phyloP scores from a whole-genome alignment of 2,797 vertebrate genomes.

The Lerista edwardsae region DNA sequence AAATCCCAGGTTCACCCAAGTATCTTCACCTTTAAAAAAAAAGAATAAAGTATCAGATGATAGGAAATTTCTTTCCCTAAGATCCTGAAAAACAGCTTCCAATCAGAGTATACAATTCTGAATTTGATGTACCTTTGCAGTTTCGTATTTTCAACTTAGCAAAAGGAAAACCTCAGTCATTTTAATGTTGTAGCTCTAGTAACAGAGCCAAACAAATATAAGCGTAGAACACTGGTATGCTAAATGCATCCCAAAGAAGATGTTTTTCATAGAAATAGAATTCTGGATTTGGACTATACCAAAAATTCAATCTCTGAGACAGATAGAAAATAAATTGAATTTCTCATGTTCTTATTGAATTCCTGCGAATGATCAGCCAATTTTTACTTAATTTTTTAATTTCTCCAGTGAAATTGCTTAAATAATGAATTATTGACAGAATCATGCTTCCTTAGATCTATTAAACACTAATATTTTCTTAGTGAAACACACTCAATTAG shows the following conservation, averaged over 20 bases:
- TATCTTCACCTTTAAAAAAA: too few relatives aligned
- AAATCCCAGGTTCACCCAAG: too few relatives aligned
- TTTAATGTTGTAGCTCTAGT: not conserved
- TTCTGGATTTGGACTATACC: not conserved
- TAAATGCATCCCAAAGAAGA: not conserved
- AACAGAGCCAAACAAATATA: conserved; percentile 1
- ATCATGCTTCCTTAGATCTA: not conserved
- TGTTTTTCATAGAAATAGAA: conserved; percentile 1
- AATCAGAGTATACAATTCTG: too few relatives aligned
- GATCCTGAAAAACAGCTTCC: too few relatives aligned
- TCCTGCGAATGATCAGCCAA: not conserved
- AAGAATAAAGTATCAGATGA: too few relatives aligned
- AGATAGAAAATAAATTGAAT: conserved; percentile 24
- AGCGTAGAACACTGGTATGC: conserved; percentile 7
- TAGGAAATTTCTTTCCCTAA: too few relatives aligned
- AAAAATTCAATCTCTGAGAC: not conserved
- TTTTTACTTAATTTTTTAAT: not conserved
- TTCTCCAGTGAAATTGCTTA: not conserved
- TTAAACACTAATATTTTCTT: not conserved
- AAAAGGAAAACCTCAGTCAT: not conserved
- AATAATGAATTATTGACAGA: not conserved
- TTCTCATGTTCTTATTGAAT: not conserved
- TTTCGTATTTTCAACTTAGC: not conserved
- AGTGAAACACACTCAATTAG: not conserved
- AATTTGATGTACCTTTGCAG: too few relatives aligned